Conservation (phyloP, 2,113 vertebrate genomes). For the Apteryx mantelli region DNA sequence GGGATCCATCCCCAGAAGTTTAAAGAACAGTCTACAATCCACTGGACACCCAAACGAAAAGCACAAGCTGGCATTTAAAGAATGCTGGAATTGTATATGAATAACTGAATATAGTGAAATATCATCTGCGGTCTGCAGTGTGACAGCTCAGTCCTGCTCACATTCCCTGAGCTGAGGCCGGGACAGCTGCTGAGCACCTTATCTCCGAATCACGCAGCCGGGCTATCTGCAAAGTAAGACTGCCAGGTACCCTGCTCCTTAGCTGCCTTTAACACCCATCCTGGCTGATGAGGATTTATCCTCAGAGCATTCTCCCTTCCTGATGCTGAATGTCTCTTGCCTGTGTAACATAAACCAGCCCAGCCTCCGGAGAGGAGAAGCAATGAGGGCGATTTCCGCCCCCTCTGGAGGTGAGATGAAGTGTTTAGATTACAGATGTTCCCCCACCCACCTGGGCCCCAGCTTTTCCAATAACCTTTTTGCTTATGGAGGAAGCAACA, state of each 20-base stretch:
- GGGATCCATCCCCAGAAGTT: neutral
- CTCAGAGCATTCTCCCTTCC: neutral
- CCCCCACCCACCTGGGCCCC: neutral
- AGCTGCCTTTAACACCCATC: neutral
- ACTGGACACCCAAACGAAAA: neutral
- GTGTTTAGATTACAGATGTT: slow-evolving; percentile 15
- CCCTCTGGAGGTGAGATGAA: neutral
- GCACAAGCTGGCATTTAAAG: neutral
- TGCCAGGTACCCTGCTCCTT: neutral
- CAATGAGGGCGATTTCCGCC: neutral
- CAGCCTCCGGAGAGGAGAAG: neutral
- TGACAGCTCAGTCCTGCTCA: fast-evolving
- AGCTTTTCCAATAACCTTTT: slow-evolving; percentile 20
- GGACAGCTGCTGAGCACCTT: neutral
- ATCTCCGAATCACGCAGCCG: fast-evolving
- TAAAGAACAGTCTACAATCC: neutral
- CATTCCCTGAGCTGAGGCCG: neutral
- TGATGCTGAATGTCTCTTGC: neutral
- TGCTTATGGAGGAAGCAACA: neutral
- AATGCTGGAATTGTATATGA: neutral
- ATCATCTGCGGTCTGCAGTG: neutral
- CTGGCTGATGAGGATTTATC: neutral
- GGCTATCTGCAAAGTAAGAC: neutral
- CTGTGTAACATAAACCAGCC: slow-evolving; percentile 9
- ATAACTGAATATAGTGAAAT: neutral